Percentiles rank a stretch among this genome's conserved stretches.
Evolutionary conservation across 2,113 vertebrate genomes (phyloP).

Genomic region (Amblyornis subalaris): DNA sequence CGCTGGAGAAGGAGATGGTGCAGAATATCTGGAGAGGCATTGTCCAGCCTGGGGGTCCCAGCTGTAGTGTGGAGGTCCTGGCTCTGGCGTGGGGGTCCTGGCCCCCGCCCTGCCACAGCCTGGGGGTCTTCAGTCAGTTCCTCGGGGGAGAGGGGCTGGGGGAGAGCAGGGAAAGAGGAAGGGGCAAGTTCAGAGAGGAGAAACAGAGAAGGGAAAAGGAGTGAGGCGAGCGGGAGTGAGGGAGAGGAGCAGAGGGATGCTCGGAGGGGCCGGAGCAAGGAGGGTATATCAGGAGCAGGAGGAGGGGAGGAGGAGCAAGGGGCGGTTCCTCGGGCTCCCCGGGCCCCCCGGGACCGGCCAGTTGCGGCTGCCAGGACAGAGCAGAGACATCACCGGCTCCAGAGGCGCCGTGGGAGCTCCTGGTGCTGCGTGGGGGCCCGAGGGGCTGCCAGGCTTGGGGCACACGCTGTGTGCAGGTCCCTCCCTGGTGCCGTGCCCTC

Average conservation of each 20-base stretch:
- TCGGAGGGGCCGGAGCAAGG: background rate
- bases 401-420: background rate
- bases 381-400: background rate
- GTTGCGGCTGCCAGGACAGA: conserved; percentile 39
- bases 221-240: background rate
- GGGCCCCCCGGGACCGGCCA: background rate
- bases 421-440: fast-evolving
- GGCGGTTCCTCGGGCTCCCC: background rate
- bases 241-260: conserved; percentile 30
- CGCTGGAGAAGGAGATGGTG: conserved; percentile 88
- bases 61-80: background rate
- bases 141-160: background rate
- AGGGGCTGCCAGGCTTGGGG: fast-evolving
- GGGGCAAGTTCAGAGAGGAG: background rate
- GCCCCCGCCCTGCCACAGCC: background rate
- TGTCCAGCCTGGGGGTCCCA: background rate
- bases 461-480: fast-evolving
- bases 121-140: background rate
- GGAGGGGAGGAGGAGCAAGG: conserved; percentile 20
- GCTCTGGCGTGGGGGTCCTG: background rate
- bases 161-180: background rate
- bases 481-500: background rate
- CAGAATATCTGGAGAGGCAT: conserved; percentile 96
- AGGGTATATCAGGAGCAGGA: conserved; percentile 11
- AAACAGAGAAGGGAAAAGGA: background rate